These are phyloP conservation scores for Drosophila bifasciata DNA, from an alignment of 1,140 invertebrate species.

Conservation along the genomic window DNA sequence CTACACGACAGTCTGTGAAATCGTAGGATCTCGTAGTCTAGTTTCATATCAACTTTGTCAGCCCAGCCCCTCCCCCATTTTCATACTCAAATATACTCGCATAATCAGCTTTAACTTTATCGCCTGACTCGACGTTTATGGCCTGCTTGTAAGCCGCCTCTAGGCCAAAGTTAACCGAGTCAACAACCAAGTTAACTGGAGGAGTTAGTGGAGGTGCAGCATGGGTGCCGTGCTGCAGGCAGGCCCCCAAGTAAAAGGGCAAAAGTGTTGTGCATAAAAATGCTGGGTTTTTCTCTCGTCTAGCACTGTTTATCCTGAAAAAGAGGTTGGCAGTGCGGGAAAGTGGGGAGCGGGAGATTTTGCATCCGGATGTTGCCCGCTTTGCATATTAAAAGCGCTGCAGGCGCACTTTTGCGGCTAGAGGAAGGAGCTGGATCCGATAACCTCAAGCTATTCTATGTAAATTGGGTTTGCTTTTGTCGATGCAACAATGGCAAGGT, in stretches of 20 bases:
- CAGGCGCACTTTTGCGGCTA: conserved; percentile 50
- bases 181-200: conserved; percentile 33
- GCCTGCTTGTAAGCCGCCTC: conserved; percentile 31
- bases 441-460: conserved; percentile 70
- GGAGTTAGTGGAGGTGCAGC: conserved; percentile 8
- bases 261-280: conserved; percentile 60
- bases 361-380: conserved; percentile 34
- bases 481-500: conserved; percentile 39
- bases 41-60: no score
- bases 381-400: conserved; percentile 65
- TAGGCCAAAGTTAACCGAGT: conserved; percentile 40
- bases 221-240: conserved; percentile 9
- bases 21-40: no score
- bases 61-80: conserved; percentile 7
- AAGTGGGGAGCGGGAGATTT: conserved; percentile 9
- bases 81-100: conserved; percentile 14
- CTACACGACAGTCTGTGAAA: no score
- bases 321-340: not conserved
- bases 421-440: conserved; percentile 36
- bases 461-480: conserved; percentile 67
- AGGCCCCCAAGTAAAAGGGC: conserved; percentile 12
- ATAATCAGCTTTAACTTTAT: conserved; percentile 53
- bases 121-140: conserved; percentile 44
- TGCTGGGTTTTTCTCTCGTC: conserved; percentile 27
- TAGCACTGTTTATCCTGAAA: conserved; percentile 24